Evolutionary conservation across 30 jellyfish, hydroid and myxozoan species (phyloP), one percentile per base, ranked within the genome.

Genomic region (Aurelia aurita complex sp. Pacific): DNA sequence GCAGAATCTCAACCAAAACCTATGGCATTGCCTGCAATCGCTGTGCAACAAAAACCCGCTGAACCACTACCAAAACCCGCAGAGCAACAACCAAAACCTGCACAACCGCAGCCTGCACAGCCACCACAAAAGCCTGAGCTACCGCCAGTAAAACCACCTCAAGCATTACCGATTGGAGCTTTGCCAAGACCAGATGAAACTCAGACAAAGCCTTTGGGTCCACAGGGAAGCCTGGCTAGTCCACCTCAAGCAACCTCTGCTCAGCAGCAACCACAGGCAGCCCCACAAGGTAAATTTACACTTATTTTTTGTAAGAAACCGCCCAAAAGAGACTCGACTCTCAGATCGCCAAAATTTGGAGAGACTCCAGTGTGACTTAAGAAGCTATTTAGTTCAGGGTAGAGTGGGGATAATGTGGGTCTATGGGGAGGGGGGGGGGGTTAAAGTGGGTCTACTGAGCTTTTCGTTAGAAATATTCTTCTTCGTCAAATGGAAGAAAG

Each of bases 181-280:
- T 55, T 23, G 69, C 51, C 71, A 0, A 54, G 29, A 15, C 85
- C 85, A 51, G 75, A 42, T 33, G 85, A 23, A 17, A n/a, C 73
- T 5, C 69, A 52, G 64, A 9, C 80, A 23, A 13, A 14, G 16
- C 80, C n/a, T 17, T 38, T 65, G 3, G 66, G 23, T 34, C 75
- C 82, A 29, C 53, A n/a, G 11, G 61, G 77, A n/a, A 59, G 32
- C 16, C 32, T 46, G 15, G 87, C 53, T 61, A 57, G 51, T 40
- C 83, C 74, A 43, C 91, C 50, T 17, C 85, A 82, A 69, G 69
- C 33, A 46, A 35, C 36, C 5, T 65, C 81, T 19, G 55, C 88
- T 19, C 83, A 29, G 59, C 69, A 18, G 83, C 91, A 55, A 55
- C 73, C 36, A 38, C 69, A 67, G 19, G 70, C 50, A 18, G 51